Conservation (phyloP, 2,888 invertebrate genomes). For the Bursaphelenchus okinawaensis region DNA sequence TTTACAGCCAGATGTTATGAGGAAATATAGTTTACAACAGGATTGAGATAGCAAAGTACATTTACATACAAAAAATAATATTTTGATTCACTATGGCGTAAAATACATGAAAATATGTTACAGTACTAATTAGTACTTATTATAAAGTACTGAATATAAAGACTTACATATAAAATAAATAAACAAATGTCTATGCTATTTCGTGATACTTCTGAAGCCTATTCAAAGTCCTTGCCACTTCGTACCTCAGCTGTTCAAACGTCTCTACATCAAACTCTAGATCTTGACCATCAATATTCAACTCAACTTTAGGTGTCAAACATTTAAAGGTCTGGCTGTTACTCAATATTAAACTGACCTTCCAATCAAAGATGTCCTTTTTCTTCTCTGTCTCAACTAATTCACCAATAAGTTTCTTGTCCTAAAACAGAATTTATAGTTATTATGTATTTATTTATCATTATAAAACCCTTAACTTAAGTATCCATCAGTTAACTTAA, state of each 20-base stretch:
- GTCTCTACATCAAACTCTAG: constrained; percentile 2
- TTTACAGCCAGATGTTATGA: no score
- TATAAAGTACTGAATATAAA: no score
- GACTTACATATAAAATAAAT: no score
- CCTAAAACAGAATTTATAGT: not conserved
- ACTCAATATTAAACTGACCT: not conserved
- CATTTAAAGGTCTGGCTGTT: constrained; percentile 8
- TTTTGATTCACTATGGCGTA: no score
- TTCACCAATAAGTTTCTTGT: not conserved
- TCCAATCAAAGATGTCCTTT: constrained; percentile 4
- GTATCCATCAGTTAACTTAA: no score
- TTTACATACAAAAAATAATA: no score
- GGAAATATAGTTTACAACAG: no score
- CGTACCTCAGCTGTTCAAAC: constrained; percentile 4
- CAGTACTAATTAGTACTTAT: no score
- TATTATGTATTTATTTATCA: not conserved
- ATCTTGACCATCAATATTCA: constrained; percentile 3
- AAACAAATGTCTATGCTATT: no score
- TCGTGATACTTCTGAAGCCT: constrained; percentile 4
- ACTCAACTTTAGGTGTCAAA: constrained; percentile 7
- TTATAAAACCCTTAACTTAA: no score
- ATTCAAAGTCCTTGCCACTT: constrained; percentile 5
- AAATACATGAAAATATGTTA: no score
- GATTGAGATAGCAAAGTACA: no score
- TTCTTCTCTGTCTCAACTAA: not conserved